These are phyloP conservation scores for Bubalus kerabau DNA, from an alignment of 2,113 vertebrate species.

Conservation along the genomic window DNA sequence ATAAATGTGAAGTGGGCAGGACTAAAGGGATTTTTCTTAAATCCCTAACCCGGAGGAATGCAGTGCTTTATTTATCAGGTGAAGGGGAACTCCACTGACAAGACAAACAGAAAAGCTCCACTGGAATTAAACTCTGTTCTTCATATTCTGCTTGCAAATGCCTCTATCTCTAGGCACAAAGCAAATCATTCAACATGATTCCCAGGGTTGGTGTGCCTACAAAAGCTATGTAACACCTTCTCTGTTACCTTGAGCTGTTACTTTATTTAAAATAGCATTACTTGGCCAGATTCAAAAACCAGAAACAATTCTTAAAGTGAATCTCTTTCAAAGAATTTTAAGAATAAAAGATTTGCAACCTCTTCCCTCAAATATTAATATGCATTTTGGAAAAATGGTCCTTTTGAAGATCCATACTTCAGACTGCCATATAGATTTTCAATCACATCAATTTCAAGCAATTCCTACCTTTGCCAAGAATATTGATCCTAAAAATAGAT, in stretches of 20 bases:
- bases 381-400: conserved; percentile 38
- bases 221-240: background rate
- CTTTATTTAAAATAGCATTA: background rate
- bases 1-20: background rate
- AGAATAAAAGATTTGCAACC: background rate
- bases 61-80: background rate
- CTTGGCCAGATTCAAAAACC: background rate
- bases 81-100: background rate
- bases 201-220: background rate
- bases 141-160: background rate
- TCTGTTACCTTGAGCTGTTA: background rate
- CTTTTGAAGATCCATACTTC: conserved; percentile 47
- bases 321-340: background rate
- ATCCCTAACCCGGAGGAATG: background rate
- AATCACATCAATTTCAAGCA: conserved; percentile 47
- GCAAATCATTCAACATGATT: background rate
- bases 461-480: conserved; percentile 12
- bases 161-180: conserved; percentile 17
- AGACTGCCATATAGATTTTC: conserved; percentile 45
- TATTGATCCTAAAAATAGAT: background rate
- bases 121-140: background rate
- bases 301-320: background rate
- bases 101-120: background rate
- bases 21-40: background rate
- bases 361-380: conserved; percentile 41